Percentiles rank a stretch among this genome's conserved stretches.
These are phyloP conservation scores for Xestobium rufovillosum DNA, from an alignment of 2,888 invertebrate genomes.

Conservation along the genomic window DNA sequence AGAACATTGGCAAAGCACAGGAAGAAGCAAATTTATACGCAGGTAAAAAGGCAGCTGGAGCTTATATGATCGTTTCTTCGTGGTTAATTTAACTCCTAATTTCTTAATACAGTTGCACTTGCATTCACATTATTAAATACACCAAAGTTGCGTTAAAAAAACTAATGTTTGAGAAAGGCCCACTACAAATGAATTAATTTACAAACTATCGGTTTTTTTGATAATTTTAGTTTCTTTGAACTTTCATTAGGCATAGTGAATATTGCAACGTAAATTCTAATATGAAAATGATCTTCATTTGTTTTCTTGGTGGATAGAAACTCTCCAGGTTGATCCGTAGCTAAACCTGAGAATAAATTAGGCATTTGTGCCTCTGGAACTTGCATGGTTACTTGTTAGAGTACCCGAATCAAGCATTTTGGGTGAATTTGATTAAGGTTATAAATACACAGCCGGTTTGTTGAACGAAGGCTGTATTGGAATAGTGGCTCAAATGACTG, in stretches of 20 bases:
- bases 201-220: too few relatives aligned
- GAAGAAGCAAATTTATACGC: slow-evolving; percentile 99
- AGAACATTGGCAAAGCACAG: slow-evolving; percentile 99
- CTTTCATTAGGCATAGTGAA: too few relatives aligned
- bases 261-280: too few relatives aligned
- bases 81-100: too few relatives aligned
- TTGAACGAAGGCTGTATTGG: slow-evolving; percentile 90
- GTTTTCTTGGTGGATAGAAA: slow-evolving; percentile 90
- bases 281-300: too few relatives aligned
- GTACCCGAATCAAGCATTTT: slow-evolving; percentile 77
- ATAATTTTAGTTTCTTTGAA: too few relatives aligned
- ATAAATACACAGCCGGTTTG: slow-evolving; percentile 93
- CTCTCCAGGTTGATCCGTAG: slow-evolving; percentile 77
- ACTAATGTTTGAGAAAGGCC: too few relatives aligned
- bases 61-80: too few relatives aligned
- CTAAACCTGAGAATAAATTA: slow-evolving; percentile 89
- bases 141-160: too few relatives aligned
- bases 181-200: too few relatives aligned
- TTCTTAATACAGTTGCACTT: too few relatives aligned
- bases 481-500: slow-evolving; percentile 89
- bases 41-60: slow-evolving; percentile 93
- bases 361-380: slow-evolving; percentile 91
- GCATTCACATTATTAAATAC: too few relatives aligned
- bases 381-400: slow-evolving; percentile 81
- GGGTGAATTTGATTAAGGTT: slow-evolving; percentile 86